Conservation (phyloP, 1,140 invertebrate genomes). For the Lepidostoma basale region DNA sequence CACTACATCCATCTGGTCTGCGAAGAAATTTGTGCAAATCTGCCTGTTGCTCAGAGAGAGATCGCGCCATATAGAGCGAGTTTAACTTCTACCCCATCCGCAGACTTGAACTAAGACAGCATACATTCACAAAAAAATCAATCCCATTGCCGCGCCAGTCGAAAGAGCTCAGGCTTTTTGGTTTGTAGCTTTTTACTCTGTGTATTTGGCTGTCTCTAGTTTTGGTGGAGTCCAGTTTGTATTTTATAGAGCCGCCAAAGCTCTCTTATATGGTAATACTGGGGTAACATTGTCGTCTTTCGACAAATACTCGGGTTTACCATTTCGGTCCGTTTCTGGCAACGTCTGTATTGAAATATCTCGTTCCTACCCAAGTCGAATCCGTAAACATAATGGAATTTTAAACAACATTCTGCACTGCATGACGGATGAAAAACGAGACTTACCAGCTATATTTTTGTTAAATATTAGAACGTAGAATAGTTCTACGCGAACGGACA, state of each 20-base stretch:
- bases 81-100: not conserved
- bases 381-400: too few relatives aligned
- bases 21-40: not conserved
- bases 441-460: too few relatives aligned
- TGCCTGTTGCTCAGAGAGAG: constrained; percentile 4
- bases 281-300: constrained; percentile 16
- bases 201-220: too few relatives aligned
- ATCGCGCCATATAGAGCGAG: constrained; percentile 5
- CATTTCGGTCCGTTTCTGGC: not conserved
- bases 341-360: not conserved
- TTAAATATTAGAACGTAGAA: too few relatives aligned
- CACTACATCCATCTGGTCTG: not conserved
- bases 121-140: too few relatives aligned
- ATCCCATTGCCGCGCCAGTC: too few relatives aligned
- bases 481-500: too few relatives aligned
- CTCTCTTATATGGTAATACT: constrained; percentile 11
- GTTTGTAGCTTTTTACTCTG: not conserved
- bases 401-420: too few relatives aligned
- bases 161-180: too few relatives aligned
- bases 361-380: too few relatives aligned
- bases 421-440: too few relatives aligned
- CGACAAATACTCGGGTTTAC: constrained; percentile 17
- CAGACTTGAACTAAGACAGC: too few relatives aligned
- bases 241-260: constrained; percentile 14
- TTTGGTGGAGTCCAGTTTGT: not conserved